These are phyloP conservation scores for Netelia inedita DNA, from an alignment of 2,888 invertebrate species.

Conservation along the genomic window DNA sequence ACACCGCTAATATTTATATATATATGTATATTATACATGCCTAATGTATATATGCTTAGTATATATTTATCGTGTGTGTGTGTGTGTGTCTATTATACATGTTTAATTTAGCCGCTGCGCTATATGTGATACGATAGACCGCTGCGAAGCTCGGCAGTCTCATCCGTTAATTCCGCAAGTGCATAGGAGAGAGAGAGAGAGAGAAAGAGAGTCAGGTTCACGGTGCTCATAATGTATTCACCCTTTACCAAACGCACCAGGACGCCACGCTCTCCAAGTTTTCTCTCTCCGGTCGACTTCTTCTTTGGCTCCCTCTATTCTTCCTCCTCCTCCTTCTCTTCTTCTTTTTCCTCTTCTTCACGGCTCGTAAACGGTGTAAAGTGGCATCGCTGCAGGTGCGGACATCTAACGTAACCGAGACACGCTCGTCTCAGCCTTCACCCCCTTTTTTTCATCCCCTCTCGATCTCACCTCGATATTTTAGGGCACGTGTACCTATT, in stretches of 20 bases:
- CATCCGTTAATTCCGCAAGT: conserved; percentile 46
- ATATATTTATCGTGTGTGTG: neutral
- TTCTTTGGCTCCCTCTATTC: conserved; percentile 4
- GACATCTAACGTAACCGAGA: conserved; percentile 59
- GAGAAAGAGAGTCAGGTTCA: conserved; percentile 12
- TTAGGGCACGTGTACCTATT: neutral
- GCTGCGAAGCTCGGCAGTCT: conserved; percentile 56
- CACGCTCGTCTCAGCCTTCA: conserved; percentile 59
- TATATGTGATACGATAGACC: conserved; percentile 41
- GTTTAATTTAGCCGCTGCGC: neutral
- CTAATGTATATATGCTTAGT: neutral
- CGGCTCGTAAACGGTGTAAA: conserved; percentile 63
- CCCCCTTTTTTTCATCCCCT: conserved; percentile 42
- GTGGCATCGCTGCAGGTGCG: conserved; percentile 70
- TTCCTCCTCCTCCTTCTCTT: conserved; percentile 20
- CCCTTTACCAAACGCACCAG: conserved; percentile 53
- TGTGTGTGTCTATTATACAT: neutral
- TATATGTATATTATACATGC: neutral
- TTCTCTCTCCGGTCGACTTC: conserved; percentile 40
- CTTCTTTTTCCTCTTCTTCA: conserved; percentile 52
- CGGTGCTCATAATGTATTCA: conserved; percentile 64
- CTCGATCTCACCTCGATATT: conserved; percentile 21
- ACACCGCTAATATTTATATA: neutral
- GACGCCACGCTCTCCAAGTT: conserved; percentile 51
- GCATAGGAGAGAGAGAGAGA: neutral